These are phyloP conservation scores for Balanococcus diminutus DNA, from an alignment of 2,888 invertebrate genomes.

Conservation along the genomic window DNA sequence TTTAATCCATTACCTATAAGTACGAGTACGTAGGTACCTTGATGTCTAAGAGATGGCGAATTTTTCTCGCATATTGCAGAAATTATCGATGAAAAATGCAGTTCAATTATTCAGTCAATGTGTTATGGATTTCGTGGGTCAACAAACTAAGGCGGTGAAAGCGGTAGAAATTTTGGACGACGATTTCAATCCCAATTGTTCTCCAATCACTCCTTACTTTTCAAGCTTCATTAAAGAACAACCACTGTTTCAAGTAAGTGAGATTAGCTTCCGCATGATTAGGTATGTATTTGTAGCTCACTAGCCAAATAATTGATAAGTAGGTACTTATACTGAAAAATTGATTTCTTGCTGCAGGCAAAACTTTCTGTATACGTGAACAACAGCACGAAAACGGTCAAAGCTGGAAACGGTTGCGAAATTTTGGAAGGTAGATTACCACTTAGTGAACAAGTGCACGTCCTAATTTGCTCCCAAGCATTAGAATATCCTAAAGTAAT, in stretches of 20 bases:
- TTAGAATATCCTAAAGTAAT: conserved; percentile 23
- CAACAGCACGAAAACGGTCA: background rate
- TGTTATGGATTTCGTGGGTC: conserved; percentile 21
- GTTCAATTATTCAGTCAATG: conserved; percentile 11
- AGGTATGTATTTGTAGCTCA: too few species aligned
- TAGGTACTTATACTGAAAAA: too few species aligned
- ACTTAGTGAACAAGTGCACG: background rate
- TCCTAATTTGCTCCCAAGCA: conserved; percentile 18
- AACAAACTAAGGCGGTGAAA: background rate
- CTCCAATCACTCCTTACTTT: background rate
- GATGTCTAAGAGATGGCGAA: too few species aligned
- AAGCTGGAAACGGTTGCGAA: background rate
- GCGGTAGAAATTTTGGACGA: conserved; percentile 3
- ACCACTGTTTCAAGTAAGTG: conserved; percentile 31
- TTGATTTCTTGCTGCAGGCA: background rate
- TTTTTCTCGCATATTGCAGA: too few species aligned
- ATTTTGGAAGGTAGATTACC: conserved; percentile 23
- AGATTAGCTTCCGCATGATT: background rate
- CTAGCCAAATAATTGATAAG: too few species aligned
- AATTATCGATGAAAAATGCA: background rate
- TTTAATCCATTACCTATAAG: background rate
- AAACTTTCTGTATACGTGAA: background rate
- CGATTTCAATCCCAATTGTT: background rate
- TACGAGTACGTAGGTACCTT: background rate
- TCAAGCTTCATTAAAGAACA: conserved; percentile 34